A percentile compares a stretch with the other conserved stretches of the same genome.
Evolutionary conservation across 2,888 invertebrate genomes (phyloP).

Genomic region (Calliopum simillimum): DNA sequence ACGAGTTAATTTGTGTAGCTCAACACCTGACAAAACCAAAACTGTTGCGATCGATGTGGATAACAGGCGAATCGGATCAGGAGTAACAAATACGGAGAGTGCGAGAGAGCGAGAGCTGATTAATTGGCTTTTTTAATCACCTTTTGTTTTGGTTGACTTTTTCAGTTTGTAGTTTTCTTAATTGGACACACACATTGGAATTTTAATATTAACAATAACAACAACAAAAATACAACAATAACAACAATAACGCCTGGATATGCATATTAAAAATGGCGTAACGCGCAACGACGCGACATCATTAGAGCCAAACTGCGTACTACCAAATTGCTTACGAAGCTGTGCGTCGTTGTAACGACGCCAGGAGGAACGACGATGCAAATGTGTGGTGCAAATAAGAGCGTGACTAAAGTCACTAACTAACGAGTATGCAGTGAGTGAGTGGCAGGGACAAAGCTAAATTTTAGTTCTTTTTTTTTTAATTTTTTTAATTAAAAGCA

Average conservation of each 20-base stretch:
- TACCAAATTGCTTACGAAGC: not conserved
- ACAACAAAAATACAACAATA: not conserved
- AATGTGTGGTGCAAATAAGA: not conserved
- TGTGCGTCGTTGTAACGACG: not conserved
- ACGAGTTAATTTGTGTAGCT: too few relatives aligned
- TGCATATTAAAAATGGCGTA: conserved; percentile 29
- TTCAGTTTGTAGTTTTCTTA: conserved; percentile 24
- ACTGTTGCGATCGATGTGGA: too few relatives aligned
- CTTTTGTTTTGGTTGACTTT: conserved; percentile 19
- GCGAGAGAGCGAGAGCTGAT: too few relatives aligned
- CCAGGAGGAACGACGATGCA: conserved; percentile 12
- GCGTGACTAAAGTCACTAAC: conserved; percentile 33
- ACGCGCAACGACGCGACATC: conserved; percentile 44
- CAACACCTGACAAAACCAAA: too few relatives aligned
- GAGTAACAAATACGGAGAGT: not conserved
- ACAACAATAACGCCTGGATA: conserved; percentile 9
- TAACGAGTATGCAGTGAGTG: not conserved
- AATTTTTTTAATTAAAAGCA: too few relatives aligned
- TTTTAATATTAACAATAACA: not conserved
- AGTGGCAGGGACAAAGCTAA: not conserved
- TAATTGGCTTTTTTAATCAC: conserved; percentile 14
- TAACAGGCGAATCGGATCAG: too few relatives aligned
- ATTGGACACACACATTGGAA: conserved; percentile 26
- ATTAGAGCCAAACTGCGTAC: conserved; percentile 40
- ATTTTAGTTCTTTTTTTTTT: too few relatives aligned